Evolutionary conservation across 1,140 invertebrate species (phyloP), one percentile per base, ranked within the genome.

Genomic region (Cylas formicarius): DNA sequence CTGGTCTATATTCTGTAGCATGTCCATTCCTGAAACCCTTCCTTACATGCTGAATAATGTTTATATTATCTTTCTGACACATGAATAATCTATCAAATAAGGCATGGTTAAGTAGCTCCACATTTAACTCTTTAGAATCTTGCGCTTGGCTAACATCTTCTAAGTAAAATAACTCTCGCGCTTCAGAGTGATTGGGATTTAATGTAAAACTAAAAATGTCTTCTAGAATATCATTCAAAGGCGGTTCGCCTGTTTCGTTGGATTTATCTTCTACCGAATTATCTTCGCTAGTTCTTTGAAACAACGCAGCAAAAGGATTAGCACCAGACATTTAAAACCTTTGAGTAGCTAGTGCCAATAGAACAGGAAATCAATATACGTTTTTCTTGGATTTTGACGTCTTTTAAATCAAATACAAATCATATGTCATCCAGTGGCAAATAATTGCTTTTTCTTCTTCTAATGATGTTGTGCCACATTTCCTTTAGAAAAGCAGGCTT

Each of bases 21-120:
- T 55, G 50, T 11, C 29, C 18, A 20, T 54, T 53, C 1, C 35
- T 10, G 23, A 45, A 46, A 10, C 22, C 41, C 11, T 31, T 21
- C 19, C 45, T 49, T 16, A 28, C 22, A 21, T 38, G 38, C 26
- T 19, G 35, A 18, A 41, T 45, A 17, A 44, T 45, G 11, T 36
- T 48, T 23, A 31, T n/a, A 42, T 49, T 47, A 8, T 51, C 49
- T 26, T 43, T 71, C 42, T 85, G 72, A 19, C 65, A 62, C 17
- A 88, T 61, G 53, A 90, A 70, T 9, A 90, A 58, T 50, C 87
- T 73, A 60, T 90, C 87, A 67, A 90, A 90, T 7, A 91, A 60
- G 1, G 78, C 84, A 62, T 86, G 77, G 38, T 85, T 82, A 8
- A 89, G 61, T 4, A 77, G 69, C 42, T 82, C 76, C 16, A 80